Evolutionary conservation across 2,113 vertebrate species (phyloP), one percentile per base, ranked within the genome.

Genomic region (Sorex araneus): DNA sequence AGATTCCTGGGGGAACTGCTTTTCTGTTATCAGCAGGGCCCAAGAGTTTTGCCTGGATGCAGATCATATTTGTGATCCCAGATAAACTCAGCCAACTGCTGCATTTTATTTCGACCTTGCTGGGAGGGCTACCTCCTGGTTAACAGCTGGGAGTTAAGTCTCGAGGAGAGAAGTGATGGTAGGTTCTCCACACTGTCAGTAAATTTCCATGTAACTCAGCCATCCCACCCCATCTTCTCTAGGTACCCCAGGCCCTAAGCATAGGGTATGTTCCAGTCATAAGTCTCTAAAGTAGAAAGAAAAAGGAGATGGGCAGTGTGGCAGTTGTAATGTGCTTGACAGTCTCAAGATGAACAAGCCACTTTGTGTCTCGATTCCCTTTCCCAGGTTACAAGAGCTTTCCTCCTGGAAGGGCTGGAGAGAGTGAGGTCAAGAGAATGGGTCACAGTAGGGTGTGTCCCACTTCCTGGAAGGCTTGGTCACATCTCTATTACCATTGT

Each of bases 401-500:
- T 27, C 63, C 86, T 97, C 92, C 79, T 97, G 97, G 97, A 97
- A 98, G 97, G 96, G 96, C 94, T 93, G 96, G 97, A 95, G 97
- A 97, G 97, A 97, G 96, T 94, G 94, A 96, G 97, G 97, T 95
- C 97, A 96, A 97, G 94, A 97, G 96, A 97, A 97, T 95, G 50
- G 96, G 95, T 97, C 97, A 92, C 94, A 96, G 84, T 94, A 96
- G 95, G 96, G 96, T 96, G 97, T 98, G 97, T 98, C 97, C 98
- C 98, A 97, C 97, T 98, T 98, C 98, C 98, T 98, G 98, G 96
- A 96, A 97, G 88, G 89, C 71, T 95, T 97, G 97, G 97, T 96
- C 97, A 95, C 81, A 69, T 84, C 96, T 92, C 94, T 85, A 95
- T 96, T 80, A 95, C 83, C 90, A 97, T 89, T 94, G 97, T 97